Conservation (phyloP, 1,140 invertebrate species). For the Drosophila melanica region DNA sequence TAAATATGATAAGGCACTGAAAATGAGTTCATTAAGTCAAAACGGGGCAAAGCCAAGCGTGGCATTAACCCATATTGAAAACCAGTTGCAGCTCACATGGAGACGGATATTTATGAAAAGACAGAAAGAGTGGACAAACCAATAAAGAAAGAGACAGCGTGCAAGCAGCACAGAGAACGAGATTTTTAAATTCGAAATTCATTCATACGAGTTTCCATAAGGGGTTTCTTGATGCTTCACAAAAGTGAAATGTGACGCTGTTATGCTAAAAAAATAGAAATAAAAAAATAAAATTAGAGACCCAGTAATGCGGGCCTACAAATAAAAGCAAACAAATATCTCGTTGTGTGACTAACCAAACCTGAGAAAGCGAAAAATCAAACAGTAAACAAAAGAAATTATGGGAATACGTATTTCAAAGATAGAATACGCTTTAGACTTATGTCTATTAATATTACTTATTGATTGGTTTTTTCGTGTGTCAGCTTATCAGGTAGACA, state of each 20-base stretch:
- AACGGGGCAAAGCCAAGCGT: constrained; percentile 47
- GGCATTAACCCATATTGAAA: constrained; percentile 67
- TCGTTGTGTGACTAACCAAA: constrained; percentile 49
- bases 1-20: constrained; percentile 54
- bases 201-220: constrained; percentile 44
- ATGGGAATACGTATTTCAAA: constrained; percentile 3
- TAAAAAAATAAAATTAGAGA: constrained; percentile 5
- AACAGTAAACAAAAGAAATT: background rate
- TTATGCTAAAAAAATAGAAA: constrained; percentile 68
- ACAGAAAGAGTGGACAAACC: background rate
- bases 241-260: constrained; percentile 76
- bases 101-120: background rate
- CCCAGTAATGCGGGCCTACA: constrained; percentile 22
- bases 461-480: constrained; percentile 51
- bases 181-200: constrained; percentile 40
- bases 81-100: constrained; percentile 38
- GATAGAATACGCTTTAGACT: constrained; percentile 8
- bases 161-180: background rate
- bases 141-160: background rate
- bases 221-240: constrained; percentile 4
- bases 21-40: constrained; percentile 65
- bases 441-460: constrained; percentile 56
- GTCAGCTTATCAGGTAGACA: constrained; percentile 67
- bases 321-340: constrained; percentile 47
- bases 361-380: constrained; percentile 17